Base-by-base conservation (phyloP, 2,888 invertebrate species). In the Ryuthela nishihirai region DNA sequence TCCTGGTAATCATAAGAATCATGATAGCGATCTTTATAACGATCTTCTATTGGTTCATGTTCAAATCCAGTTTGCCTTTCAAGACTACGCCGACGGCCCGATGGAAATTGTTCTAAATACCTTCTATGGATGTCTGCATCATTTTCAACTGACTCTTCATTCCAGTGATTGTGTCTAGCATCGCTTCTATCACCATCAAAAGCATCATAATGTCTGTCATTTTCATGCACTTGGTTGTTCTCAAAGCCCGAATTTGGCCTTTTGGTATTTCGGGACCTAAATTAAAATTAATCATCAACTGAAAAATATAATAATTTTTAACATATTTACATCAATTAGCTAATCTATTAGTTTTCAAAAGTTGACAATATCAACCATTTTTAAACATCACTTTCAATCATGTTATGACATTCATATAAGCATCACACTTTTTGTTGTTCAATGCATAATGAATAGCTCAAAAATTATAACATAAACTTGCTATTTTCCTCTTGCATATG, bases 51-150 rank as follows among this genome's bases (percentile, higher is more conserved):
- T 4, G 62, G 52, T 35, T 53, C 60, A 34, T 64, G 45, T 29
- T 67, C 67, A 36, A 67, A 65, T 10, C 66, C 64, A 15, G 61
- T 58, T 47, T 67, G 67, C n/a, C 67, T 34, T 38, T 67, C 67
- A 1, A 67, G 44, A 46, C 66, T 66, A 12, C 64, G 64, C 18
- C 59, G 50, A 2, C 63, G 54, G 2, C 63, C 46, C 15, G 52
- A 50, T 5, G 58, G 50, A 21, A 54, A 62, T 9, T 47, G 48
- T 44, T 59, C 54, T 20, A 56, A 20, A n/a, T 43, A 50, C 39
- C 40, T 49, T 43, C 55, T 52, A 25, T 18, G 20, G n/a, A 21
- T n/a, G 9, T 52, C 55, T 4, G 47, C 29, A 36, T 64, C 64
- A 24, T 26, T 39, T n/a, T 62, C 64, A 9, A 49, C 48, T 10